These are phyloP conservation scores for Asarcornis scutulata DNA, from an alignment of 2,113 vertebrate species.

Conservation along the genomic window DNA sequence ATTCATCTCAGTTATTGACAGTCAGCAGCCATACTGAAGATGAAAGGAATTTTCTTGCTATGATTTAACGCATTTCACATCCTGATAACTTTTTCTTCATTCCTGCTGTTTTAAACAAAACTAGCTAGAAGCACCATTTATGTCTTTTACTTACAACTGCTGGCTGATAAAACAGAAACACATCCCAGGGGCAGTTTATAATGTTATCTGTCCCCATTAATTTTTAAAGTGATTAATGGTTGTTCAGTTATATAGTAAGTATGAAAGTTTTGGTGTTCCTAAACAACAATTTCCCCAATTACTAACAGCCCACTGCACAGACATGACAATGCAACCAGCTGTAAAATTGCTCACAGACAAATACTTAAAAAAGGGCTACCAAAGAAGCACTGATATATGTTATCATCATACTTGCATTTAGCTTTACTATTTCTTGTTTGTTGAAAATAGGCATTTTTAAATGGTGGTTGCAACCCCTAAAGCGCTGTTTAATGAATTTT, in stretches of 20 bases:
- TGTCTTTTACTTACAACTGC: constrained; percentile 26
- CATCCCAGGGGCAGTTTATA: constrained; percentile 10
- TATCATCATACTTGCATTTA: neutral
- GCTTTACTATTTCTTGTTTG: neutral
- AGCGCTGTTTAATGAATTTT: constrained; percentile 3
- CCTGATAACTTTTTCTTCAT: constrained; percentile 19
- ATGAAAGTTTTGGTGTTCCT: constrained; percentile 22
- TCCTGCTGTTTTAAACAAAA: constrained; percentile 42
- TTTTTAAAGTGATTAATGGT: constrained; percentile 31
- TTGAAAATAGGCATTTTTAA: constrained; percentile 16
- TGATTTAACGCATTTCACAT: constrained; percentile 23
- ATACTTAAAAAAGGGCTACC: neutral
- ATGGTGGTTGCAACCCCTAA: neutral
- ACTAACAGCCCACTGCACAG: constrained; percentile 13
- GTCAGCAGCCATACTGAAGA: constrained; percentile 26
- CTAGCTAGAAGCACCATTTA: constrained; percentile 20
- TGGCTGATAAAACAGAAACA: constrained; percentile 40
- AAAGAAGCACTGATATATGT: constrained; percentile 9
- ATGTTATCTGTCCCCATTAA: constrained; percentile 11
- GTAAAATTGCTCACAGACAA: constrained; percentile 27
- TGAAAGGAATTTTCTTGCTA: constrained; percentile 50
- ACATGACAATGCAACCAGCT: neutral
- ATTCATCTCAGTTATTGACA: constrained; percentile 52
- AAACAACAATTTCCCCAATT: constrained; percentile 11
- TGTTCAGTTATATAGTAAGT: constrained; percentile 13